Percentiles rank a stretch among this genome's conserved stretches.
Conservation (phyloP, 2,888 invertebrate species). For the Leucophora obtusa region DNA sequence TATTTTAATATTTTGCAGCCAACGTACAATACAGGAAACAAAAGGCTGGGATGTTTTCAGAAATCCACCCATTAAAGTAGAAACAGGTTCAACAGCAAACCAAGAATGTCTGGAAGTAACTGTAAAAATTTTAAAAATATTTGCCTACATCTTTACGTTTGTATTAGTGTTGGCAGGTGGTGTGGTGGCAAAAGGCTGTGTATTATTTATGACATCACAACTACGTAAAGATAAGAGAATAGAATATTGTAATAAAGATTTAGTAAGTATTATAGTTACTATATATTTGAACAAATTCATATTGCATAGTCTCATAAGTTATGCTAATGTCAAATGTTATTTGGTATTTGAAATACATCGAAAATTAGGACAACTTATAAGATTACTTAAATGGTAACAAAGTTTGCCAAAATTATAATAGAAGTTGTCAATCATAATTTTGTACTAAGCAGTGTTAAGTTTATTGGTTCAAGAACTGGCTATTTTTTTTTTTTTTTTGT, state of each 20-base stretch:
- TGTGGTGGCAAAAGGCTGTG: conserved; percentile 91
- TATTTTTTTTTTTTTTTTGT: too few species aligned
- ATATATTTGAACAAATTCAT: neutral
- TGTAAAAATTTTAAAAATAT: conserved; percentile 89
- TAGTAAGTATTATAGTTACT: conserved; percentile 83
- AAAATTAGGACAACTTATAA: too few species aligned
- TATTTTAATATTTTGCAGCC: conserved; percentile 79
- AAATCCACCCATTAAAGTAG: conserved; percentile 92
- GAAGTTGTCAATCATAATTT: too few species aligned
- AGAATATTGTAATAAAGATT: conserved; percentile 90
- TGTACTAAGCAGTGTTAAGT: too few species aligned
- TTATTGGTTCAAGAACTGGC: too few species aligned
- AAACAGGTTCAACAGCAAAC: conserved; percentile 92
- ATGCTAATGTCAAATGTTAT: too few species aligned
- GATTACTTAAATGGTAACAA: too few species aligned
- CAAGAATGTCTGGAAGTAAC: conserved; percentile 92
- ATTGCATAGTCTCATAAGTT: too few species aligned
- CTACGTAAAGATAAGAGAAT: conserved; percentile 87
- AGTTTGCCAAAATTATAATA: too few species aligned
- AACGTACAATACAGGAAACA: conserved; percentile 90
- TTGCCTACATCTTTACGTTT: conserved; percentile 92
- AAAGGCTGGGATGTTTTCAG: conserved; percentile 99
- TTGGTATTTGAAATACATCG: too few species aligned
- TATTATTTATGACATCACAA: conserved; percentile 95
- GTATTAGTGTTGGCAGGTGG: conserved; percentile 90